Base-by-base conservation (phyloP, 1,140 invertebrate genomes). In the Dendroctonus ponderosae region DNA sequence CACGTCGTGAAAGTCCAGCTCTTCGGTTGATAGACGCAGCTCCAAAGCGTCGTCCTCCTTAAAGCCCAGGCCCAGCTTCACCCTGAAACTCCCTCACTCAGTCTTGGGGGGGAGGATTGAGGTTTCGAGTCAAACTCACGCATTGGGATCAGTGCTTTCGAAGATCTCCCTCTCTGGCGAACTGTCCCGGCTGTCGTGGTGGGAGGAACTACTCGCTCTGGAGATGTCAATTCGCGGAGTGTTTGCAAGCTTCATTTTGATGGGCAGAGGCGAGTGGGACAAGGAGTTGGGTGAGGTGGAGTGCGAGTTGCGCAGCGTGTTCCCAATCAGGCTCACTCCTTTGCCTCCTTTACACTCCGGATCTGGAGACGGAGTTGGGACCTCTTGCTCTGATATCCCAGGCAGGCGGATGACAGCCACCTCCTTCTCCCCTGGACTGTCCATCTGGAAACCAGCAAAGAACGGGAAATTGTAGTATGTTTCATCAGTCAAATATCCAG, bases 191-290 rank as follows among this genome's bases (percentile, higher is more conserved):
- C 89, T 92, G 77, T 92, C 89, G 75, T 92, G 91, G 71, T 91
- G 91, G 26, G 90, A 92, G 39, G 90, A 91, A 77, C 89, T 92
- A 71, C 90, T 92, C 4, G 92, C 91, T 53, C 91, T 83, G 61
- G 91, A 93, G 72, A 94, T 91, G 79, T 93, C 91, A 71, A 93
- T 94, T 69, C 91, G 85, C 3, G 91, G 92, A 44, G 91, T 90
- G 60, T 85, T 85, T 9, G 90, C 87, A 52, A 87, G 86, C 68
- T 85, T 86, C 57, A 89, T 65, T 54, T 70, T 68, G 41, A 9
- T 63, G 78, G 77, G 59, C 74, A 76, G 46, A 75, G 76, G 70
- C 70, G 76, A 67, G 38, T 77, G 78, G 37, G 75, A 74, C 14
- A 72, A 71, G 7, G 73, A 37, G 74, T 74, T 51, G 8, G 51